Evolutionary conservation across 2,797 vertebrate genomes (phyloP).

Genomic region (Lycodopsis pacificus): DNA sequence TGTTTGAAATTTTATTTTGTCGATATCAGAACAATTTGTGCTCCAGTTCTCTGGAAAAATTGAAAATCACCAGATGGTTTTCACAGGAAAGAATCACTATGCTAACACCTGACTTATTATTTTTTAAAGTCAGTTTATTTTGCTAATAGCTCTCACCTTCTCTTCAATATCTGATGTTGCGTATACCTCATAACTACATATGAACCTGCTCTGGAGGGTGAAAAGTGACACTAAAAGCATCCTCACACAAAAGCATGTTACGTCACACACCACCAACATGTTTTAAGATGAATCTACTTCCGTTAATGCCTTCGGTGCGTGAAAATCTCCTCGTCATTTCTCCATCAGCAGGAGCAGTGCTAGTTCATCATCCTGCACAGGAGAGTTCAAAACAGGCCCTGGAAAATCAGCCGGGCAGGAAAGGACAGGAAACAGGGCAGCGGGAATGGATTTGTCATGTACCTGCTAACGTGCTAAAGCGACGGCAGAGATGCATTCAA

Average conservation of each 20-base stretch:
- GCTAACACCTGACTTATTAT: neutral
- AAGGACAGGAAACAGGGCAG: conserved; percentile 32
- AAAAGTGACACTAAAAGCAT: neutral
- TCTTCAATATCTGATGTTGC: neutral
- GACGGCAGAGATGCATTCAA: conserved; percentile 29
- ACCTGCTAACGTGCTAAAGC: conserved; percentile 54
- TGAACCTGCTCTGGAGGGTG: neutral
- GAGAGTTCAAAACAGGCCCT: conserved; percentile 9
- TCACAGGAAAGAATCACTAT: too few species aligned
- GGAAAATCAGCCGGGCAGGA: conserved; percentile 18
- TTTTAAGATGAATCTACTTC: conserved; percentile 10
- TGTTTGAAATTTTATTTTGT: too few species aligned
- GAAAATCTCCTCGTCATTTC: conserved; percentile 32
- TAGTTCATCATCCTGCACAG: conserved; percentile 40
- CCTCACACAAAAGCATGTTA: conserved; percentile 1
- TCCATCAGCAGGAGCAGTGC: conserved; percentile 34
- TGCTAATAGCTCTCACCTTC: neutral
- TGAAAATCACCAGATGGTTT: neutral
- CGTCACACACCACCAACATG: neutral
- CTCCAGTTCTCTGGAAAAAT: neutral
- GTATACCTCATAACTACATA: neutral
- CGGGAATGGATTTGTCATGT: conserved; percentile 68
- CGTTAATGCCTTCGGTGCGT: conserved; percentile 19
- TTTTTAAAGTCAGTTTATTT: neutral
- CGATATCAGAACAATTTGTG: neutral